Percentiles rank a stretch among this genome's conserved stretches.
Evolutionary conservation across 2,797 vertebrate species (phyloP).

Genomic region (Chloroceryle amazona): DNA sequence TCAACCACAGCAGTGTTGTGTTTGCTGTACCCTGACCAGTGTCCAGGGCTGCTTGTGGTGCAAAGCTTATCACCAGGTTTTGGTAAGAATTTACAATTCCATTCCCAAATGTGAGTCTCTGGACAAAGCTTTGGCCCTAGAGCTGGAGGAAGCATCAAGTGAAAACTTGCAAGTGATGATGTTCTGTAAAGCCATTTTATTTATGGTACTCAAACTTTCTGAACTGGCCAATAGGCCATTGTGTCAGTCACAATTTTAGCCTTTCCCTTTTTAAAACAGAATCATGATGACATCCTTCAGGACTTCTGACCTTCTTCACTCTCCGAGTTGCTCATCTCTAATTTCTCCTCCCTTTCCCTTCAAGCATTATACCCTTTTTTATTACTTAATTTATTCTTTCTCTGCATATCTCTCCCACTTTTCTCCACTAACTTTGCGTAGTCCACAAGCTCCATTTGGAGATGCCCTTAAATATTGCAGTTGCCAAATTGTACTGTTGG

Average conservation of each 20-base stretch:
- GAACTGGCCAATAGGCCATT: neutral
- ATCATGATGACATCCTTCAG: neutral
- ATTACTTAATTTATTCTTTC: neutral
- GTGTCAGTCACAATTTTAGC: slow-evolving; percentile 47
- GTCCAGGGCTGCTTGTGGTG: neutral
- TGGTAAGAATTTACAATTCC: neutral
- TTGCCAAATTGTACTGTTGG: neutral
- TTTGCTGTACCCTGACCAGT: neutral
- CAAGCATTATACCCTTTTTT: neutral
- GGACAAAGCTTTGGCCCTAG: neutral
- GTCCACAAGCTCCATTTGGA: neutral
- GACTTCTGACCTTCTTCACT: slow-evolving; percentile 17
- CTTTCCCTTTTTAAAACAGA: slow-evolving; percentile 38
- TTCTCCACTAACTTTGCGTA: neutral
- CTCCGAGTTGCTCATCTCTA: neutral
- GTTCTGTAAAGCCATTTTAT: neutral
- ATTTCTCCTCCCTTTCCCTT: neutral
- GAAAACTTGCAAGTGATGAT: neutral
- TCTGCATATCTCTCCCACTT: neutral
- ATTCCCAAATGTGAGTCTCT: neutral
- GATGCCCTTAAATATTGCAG: neutral
- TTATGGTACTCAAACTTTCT: neutral
- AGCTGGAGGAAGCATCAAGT: neutral
- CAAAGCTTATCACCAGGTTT: neutral
- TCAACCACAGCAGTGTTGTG: neutral